Evolutionary conservation across 2,797 vertebrate species (phyloP).

Genomic region (Pseudochaenichthys georgianus): DNA sequence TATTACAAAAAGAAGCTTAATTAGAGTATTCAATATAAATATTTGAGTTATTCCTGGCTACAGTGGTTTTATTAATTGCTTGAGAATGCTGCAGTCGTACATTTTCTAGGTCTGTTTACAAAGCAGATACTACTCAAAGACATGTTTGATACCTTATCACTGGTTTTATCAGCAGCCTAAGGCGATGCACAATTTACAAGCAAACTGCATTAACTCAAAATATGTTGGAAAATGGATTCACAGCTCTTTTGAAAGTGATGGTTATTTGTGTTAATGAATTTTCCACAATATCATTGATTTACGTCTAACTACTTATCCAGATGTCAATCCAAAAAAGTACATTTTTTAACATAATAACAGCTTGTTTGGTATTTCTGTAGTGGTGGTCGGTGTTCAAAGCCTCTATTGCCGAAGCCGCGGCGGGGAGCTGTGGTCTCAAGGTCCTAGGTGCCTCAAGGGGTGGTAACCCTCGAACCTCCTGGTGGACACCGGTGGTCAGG

Average conservation of each 20-base stretch:
- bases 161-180: neutral
- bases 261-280: neutral
- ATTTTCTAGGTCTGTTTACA: constrained; percentile 8
- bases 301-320: constrained; percentile 6
- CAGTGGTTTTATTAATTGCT: constrained; percentile 12
- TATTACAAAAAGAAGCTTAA: neutral
- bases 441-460: no score
- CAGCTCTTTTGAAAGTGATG: neutral
- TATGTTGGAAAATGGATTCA: neutral
- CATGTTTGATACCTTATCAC: neutral
- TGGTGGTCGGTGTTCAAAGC: no score
- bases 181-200: neutral
- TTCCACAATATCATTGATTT: neutral
- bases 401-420: no score
- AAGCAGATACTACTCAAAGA: neutral
- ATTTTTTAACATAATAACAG: neutral
- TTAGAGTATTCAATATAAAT: neutral
- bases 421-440: no score
- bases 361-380: neutral
- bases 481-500: no score
- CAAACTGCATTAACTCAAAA: neutral
- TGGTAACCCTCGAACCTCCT: no score
- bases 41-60: neutral
- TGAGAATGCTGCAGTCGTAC: neutral
- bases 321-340: neutral